Evolutionary conservation across 2,797 vertebrate species (phyloP).

Genomic region (Catharus ustulatus): DNA sequence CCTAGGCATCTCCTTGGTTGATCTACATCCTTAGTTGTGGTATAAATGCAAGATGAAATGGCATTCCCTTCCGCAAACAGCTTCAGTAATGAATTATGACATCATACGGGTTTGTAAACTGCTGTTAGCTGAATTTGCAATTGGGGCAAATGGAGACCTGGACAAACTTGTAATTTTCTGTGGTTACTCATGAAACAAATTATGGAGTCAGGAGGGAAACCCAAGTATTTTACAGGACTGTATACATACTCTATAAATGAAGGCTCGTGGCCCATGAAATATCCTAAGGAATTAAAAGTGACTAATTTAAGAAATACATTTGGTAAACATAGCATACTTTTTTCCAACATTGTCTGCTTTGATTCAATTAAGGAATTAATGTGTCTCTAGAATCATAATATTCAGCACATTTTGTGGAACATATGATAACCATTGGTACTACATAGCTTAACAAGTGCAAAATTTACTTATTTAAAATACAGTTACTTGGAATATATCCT

Average conservation of each 20-base stretch:
- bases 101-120: background rate
- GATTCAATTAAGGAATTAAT: background rate
- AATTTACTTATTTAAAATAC: background rate
- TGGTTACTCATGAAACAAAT: background rate
- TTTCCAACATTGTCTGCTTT: background rate
- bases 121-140: background rate
- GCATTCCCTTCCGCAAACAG: background rate
- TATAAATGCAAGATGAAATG: background rate
- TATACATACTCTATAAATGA: background rate
- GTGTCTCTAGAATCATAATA: background rate
- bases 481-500: background rate
- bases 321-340: background rate
- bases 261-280: background rate
- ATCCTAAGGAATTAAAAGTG: background rate
- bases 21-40: background rate
- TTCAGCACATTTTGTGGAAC: background rate
- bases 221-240: background rate
- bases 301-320: background rate
- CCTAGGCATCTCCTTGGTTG: background rate
- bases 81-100: background rate
- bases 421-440: background rate
- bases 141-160: background rate
- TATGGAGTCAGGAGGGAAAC: background rate
- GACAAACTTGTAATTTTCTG: background rate
- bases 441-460: background rate